phyloP scores from a whole-genome alignment of 2,888 invertebrate genomes.

The Venusia cambrica region DNA sequence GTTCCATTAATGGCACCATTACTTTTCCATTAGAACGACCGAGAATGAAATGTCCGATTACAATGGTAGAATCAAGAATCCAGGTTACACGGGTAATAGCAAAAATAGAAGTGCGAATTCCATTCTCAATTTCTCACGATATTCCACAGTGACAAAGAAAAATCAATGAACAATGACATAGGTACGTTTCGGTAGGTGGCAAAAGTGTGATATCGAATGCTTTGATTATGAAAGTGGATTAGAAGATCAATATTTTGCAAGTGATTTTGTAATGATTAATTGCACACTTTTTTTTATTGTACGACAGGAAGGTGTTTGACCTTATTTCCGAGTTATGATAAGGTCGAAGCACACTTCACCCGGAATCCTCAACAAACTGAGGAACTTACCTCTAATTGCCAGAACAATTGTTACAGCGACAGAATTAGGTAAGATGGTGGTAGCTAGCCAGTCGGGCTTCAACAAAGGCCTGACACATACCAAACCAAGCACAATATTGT shows the following conservation, averaged over 20 bases:
- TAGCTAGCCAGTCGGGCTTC: no score
- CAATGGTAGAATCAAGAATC: constrained; percentile 30
- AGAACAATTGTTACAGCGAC: no score
- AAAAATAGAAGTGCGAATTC: constrained; percentile 35
- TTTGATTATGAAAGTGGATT: constrained; percentile 16
- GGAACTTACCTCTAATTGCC: no score
- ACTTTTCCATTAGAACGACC: constrained; percentile 27
- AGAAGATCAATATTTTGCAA: constrained; percentile 1
- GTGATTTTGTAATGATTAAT: constrained; percentile 1
- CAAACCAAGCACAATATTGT: no score
- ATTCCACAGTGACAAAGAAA: constrained; percentile 27
- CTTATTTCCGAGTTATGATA: no score
- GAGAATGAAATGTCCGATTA: constrained; percentile 34
- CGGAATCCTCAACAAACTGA: no score
- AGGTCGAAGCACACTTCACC: no score
- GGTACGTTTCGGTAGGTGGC: constrained; percentile 12
- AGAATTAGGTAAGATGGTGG: no score
- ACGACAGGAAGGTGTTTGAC: no score
- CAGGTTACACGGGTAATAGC: constrained; percentile 30
- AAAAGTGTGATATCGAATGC: constrained; percentile 6
- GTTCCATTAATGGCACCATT: constrained; percentile 32
- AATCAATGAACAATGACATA: constrained; percentile 24
- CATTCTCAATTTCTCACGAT: constrained; percentile 41
- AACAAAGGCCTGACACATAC: no score
- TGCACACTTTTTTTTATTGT: no score